phyloP scores from a whole-genome alignment of 23 tunicate genomes.

The Phallusia fumigata region DNA sequence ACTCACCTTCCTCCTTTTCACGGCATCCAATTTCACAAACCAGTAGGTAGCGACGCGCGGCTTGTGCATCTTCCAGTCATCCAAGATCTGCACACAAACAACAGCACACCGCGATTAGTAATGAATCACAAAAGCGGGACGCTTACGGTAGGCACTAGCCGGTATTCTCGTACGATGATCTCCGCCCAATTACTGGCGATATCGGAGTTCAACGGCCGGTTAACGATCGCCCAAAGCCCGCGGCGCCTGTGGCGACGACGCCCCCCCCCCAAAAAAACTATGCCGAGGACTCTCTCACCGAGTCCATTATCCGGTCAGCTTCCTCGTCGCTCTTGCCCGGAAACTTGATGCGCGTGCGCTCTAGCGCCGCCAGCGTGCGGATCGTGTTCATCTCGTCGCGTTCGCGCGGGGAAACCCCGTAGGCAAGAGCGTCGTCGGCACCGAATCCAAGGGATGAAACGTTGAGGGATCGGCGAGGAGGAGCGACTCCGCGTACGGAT shows the following conservation, averaged over 20 bases:
- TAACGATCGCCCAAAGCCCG: neutral
- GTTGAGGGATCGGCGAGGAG: neutral
- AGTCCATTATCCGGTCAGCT: slow-evolving; percentile 52
- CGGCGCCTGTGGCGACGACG: neutral
- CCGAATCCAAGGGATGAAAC: slow-evolving; percentile 9
- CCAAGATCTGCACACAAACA: slow-evolving; percentile 36
- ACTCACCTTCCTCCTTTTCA: slow-evolving; percentile 69
- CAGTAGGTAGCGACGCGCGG: slow-evolving; percentile 76
- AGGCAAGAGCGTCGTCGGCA: slow-evolving; percentile 23
- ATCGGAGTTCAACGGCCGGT: neutral
- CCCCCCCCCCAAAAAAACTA: neutral
- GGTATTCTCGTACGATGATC: neutral
- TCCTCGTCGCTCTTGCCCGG: slow-evolving; percentile 77
- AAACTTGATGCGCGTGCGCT: slow-evolving; percentile 67
- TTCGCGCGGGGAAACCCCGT: slow-evolving; percentile 12
- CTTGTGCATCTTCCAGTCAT: slow-evolving; percentile 74
- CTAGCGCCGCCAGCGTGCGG: slow-evolving; percentile 52
- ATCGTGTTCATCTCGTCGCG: slow-evolving; percentile 48
- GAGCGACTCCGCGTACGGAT: neutral
- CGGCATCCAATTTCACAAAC: slow-evolving; percentile 80
- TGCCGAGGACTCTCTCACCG: slow-evolving; percentile 24
- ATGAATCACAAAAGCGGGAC: neutral
- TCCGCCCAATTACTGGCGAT: neutral
- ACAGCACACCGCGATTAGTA: neutral
- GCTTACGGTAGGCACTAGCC: neutral